phyloP scores from a whole-genome alignment of 1,140 invertebrate species.

The Drosophila teissieri region DNA sequence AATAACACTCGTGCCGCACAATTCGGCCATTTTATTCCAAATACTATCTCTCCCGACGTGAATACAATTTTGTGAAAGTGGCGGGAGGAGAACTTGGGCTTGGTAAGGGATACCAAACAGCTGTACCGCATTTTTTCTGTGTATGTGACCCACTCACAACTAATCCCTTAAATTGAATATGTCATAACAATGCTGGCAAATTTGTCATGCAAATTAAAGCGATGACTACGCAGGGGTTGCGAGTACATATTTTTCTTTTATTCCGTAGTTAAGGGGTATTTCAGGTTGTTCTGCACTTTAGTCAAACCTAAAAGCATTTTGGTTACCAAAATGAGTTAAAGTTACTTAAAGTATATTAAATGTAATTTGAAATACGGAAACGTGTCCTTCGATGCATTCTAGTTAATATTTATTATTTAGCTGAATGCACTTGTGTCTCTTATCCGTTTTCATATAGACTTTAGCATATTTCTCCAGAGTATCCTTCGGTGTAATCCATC shows the following conservation, averaged over 20 bases:
- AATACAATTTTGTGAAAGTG: conserved; percentile 22
- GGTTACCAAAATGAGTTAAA: too few species aligned
- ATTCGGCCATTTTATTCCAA: conserved; percentile 42
- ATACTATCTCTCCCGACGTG: conserved; percentile 8
- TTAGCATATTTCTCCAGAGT: conserved; percentile 5
- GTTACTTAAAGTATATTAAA: too few species aligned
- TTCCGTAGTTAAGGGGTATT: conserved; percentile 26
- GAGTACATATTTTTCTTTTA: conserved; percentile 31
- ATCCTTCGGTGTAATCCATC: conserved; percentile 22
- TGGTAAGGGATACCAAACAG: conserved; percentile 49
- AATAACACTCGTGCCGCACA: conserved; percentile 36
- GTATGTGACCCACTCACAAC: conserved; percentile 49
- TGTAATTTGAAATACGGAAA: too few species aligned
- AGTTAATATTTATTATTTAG: too few species aligned
- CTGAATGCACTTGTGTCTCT: neutral
- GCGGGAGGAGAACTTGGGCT: conserved; percentile 24
- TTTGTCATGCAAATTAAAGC: conserved; percentile 83
- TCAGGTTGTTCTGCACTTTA: neutral
- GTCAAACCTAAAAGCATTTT: too few species aligned
- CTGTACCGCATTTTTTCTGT: conserved; percentile 6
- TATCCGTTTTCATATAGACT: neutral
- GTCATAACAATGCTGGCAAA: conserved; percentile 80
- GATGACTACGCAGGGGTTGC: conserved; percentile 64
- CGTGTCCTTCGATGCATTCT: too few species aligned
- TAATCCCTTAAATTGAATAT: conserved; percentile 83